Evolutionary conservation across 2,797 vertebrate genomes (phyloP).

Genomic region (Lates japonicus): DNA sequence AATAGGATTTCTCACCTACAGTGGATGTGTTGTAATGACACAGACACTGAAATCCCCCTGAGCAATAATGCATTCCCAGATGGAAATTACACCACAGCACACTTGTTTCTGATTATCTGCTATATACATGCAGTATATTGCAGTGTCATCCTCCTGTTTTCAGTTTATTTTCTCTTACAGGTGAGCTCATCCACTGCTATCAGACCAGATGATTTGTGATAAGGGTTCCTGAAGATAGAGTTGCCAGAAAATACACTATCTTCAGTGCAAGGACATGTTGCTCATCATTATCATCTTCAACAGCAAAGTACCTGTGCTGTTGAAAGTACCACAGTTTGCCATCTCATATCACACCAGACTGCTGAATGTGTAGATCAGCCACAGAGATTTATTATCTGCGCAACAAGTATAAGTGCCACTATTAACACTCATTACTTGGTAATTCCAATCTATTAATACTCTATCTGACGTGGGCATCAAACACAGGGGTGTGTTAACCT

Average conservation of each 20-base stretch:
- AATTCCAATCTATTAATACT: slow-evolving; percentile 21
- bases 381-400: slow-evolving; percentile 23
- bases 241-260: background rate
- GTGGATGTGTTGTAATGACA: slow-evolving; percentile 48
- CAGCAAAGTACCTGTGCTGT: slow-evolving; percentile 2
- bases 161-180: slow-evolving; percentile 3
- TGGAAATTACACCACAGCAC: slow-evolving; percentile 39
- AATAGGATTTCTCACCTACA: slow-evolving; percentile 52
- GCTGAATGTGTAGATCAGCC: slow-evolving; percentile 21
- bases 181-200: slow-evolving; percentile 22
- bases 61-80: slow-evolving; percentile 46
- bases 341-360: slow-evolving; percentile 8
- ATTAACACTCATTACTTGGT: slow-evolving; percentile 33
- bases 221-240: slow-evolving; percentile 23
- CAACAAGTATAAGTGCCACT: slow-evolving; percentile 18
- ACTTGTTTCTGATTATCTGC: slow-evolving; percentile 31
- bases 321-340: background rate
- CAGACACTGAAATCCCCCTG: slow-evolving; percentile 49
- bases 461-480: slow-evolving; percentile 14
- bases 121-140: slow-evolving; percentile 11
- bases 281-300: slow-evolving; percentile 11
- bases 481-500: slow-evolving; percentile 41
- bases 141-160: slow-evolving; percentile 17
- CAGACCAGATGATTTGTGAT: slow-evolving; percentile 17
- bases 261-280: background rate